These are phyloP conservation scores for Cotesia vestalis DNA, from an alignment of 1,140 invertebrate species.

Conservation along the genomic window DNA sequence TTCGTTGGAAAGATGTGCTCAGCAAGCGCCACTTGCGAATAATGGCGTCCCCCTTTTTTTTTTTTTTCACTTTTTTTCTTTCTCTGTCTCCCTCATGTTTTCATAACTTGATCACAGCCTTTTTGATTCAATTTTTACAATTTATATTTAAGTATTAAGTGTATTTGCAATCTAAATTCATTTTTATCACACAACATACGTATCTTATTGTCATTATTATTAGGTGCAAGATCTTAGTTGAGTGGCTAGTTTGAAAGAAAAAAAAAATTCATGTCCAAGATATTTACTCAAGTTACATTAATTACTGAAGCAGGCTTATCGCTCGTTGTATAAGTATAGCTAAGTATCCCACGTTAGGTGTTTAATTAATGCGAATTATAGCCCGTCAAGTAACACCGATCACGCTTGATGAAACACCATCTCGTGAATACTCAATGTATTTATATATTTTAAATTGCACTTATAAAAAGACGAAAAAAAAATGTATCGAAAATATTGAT, in stretches of 20 bases:
- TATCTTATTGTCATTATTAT: too few relatives aligned
- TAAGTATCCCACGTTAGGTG: constrained; percentile 10
- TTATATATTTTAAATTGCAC: too few relatives aligned
- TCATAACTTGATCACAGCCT: not conserved
- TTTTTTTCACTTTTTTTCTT: constrained; percentile 4
- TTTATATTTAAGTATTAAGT: not conserved
- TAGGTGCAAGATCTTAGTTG: too few relatives aligned
- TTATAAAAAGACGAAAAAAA: too few relatives aligned
- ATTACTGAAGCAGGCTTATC: constrained; percentile 4
- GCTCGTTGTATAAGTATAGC: constrained; percentile 7
- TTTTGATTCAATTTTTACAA: not conserved
- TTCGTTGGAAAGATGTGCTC: constrained; percentile 49
- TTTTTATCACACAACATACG: not conserved
- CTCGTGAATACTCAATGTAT: too few relatives aligned
- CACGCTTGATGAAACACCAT: constrained; percentile 5
- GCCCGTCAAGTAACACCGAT: constrained; percentile 12
- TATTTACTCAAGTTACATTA: not conserved
- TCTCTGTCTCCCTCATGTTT: not conserved
- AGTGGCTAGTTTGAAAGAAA: not conserved
- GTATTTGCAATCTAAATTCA: not conserved
- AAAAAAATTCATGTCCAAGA: not conserved
- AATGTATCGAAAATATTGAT: too few relatives aligned
- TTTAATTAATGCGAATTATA: constrained; percentile 28
- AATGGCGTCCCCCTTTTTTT: constrained; percentile 45
- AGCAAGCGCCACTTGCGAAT: constrained; percentile 56